Evolutionary conservation across 2,113 vertebrate species (phyloP), one percentile per base, ranked within the genome.

Genomic region (Phrynosoma platyrhinos): DNA sequence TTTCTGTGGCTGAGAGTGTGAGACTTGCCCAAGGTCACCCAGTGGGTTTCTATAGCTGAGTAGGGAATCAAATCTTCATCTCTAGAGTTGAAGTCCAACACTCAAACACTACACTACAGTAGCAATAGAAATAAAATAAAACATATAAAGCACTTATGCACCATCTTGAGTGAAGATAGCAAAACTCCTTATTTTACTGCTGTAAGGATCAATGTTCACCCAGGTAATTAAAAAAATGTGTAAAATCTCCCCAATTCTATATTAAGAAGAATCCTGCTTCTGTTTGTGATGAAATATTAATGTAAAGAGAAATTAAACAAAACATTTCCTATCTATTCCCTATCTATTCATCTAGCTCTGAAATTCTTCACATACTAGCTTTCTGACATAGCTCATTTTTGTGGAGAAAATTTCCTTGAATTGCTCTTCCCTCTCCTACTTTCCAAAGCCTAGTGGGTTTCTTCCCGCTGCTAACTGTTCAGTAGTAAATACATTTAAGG

Each of bases 331-430:
- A 9, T 1, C 47, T 4, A 47, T 47, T 80, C 0, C 40, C 52
- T 84, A 79, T 69, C 79, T 76, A 16, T 62, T 18, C 10, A 0
- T 13, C 5, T 0, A 72, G 92, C 82, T 0, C n/a, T 0, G 1
- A 78, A 88, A 69, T 76, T 81, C 89, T 58, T 86, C 83, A 53
- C 91, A 79, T 30, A 0, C 84, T 81, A 91, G 62, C 89, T 92
- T 27, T 74, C 2, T 72, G 36, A 58, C 93, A 88, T 84, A 42
- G 88, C 74, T 89, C 32, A 47, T 2, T 0, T 10, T 1, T 32
- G 53, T 3, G 81, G 77, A 10, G 71, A 12, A 23, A 23, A 2
- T 76, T 40, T 68, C 91, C 64, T 71, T 1, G 69, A 0, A 4
- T 5, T 0, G 0, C 7, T 42, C 40, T 84, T 7, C 69, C 64